phyloP scores from a whole-genome alignment of 2,888 invertebrate species.

The Glyphotaelius pellucidus region DNA sequence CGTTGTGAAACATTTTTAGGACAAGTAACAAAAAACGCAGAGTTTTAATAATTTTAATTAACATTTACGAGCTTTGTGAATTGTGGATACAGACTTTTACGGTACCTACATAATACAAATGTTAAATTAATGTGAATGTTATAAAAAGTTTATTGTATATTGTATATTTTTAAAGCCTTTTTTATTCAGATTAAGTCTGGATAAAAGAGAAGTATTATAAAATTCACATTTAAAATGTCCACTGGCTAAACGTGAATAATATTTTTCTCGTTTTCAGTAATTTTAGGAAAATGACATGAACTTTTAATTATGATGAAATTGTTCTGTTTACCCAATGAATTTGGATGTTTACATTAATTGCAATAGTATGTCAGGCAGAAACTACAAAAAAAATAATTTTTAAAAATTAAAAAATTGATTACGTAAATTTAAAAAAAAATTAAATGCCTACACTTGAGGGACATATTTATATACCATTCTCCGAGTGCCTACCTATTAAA shows the following conservation, averaged over 20 bases:
- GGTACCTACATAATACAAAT: neutral
- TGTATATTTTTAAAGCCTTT: neutral
- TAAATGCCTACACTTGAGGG: no score
- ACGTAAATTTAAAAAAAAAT: neutral
- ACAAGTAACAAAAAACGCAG: neutral
- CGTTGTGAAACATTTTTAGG: neutral
- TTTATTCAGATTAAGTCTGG: neutral
- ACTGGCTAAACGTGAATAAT: neutral
- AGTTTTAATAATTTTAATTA: neutral
- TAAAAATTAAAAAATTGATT: neutral
- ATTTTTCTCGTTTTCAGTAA: neutral
- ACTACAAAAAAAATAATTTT: neutral
- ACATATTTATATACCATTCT: no score
- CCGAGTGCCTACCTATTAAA: no score
- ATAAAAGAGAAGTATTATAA: neutral
- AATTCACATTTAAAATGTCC: neutral
- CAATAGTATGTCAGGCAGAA: neutral
- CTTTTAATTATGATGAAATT: neutral
- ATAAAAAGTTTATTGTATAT: neutral
- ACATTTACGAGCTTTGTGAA: neutral
- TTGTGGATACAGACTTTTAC: neutral
- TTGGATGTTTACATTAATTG: neutral
- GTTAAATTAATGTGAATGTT: neutral
- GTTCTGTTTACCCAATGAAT: neutral
- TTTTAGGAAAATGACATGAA: neutral